Conservation (phyloP, 2,888 invertebrate genomes). For the Erannis defoliaria region DNA sequence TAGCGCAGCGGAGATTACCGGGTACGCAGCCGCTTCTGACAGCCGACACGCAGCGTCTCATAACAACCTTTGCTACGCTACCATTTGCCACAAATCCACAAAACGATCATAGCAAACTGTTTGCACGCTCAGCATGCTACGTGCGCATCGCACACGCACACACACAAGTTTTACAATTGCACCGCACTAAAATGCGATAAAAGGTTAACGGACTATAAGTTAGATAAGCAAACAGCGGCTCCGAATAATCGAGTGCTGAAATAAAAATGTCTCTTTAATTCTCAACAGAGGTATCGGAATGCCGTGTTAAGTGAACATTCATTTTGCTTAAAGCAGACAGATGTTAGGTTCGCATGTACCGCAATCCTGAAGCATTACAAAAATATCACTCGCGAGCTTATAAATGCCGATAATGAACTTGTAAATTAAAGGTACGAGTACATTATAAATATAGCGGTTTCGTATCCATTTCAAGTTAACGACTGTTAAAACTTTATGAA, state of each 20-base stretch:
- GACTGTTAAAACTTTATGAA: constrained; percentile 20
- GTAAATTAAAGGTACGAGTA: constrained; percentile 48
- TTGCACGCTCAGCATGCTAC: constrained; percentile 43
- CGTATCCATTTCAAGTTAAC: constrained; percentile 45
- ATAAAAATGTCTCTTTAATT: constrained; percentile 55
- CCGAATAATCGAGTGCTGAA: constrained; percentile 48
- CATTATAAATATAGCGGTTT: constrained; percentile 49
- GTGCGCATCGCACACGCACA: constrained; percentile 36
- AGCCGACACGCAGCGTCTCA: constrained; percentile 61
- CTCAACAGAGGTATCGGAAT: constrained; percentile 55
- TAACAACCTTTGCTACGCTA: constrained; percentile 60
- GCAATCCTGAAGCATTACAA: constrained; percentile 57
- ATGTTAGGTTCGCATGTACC: constrained; percentile 65
- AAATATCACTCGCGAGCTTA: constrained; percentile 54
- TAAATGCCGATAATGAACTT: constrained; percentile 55
- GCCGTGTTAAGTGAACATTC: constrained; percentile 58
- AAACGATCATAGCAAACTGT: constrained; percentile 57
- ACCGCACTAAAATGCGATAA: constrained; percentile 16
- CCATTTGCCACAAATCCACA: constrained; percentile 59
- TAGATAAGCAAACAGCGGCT: constrained; percentile 49
- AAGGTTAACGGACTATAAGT: constrained; percentile 44
- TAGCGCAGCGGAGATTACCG: constrained; percentile 69
- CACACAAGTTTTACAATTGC: constrained; percentile 19
- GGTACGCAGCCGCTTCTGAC: constrained; percentile 55
- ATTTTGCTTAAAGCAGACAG: constrained; percentile 64